phyloP scores from a whole-genome alignment of 2,797 vertebrate genomes.

The Mycteria americana region DNA sequence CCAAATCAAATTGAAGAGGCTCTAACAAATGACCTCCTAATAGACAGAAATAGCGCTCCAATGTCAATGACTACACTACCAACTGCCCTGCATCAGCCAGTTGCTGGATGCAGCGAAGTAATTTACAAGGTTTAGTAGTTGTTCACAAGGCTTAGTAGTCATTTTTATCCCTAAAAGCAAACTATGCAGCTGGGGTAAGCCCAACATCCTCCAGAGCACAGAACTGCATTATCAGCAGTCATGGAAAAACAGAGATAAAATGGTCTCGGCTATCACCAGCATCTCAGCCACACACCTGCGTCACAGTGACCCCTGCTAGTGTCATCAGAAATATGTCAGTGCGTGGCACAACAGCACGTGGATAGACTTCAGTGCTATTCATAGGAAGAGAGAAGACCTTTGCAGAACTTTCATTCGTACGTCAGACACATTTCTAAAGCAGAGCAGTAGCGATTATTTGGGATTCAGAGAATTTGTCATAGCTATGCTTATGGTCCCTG shows the following conservation, averaged over 20 bases:
- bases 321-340: neutral
- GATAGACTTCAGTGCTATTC: neutral
- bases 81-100: neutral
- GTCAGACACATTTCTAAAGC: neutral
- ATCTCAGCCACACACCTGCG: neutral
- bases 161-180: neutral
- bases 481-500: neutral
- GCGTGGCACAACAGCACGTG: neutral
- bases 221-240: neutral
- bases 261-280: neutral
- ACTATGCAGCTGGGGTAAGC: neutral
- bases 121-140: neutral
- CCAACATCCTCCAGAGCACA: neutral
- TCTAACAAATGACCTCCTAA: neutral
- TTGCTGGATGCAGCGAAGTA: neutral
- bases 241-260: neutral
- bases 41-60: neutral
- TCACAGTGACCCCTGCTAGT: neutral
- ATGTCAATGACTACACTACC: neutral
- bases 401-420: fast-evolving
- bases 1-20: neutral
- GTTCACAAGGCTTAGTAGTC: neutral
- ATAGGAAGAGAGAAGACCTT: neutral
- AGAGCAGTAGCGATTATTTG: neutral
- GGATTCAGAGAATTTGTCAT: neutral